A percentile compares a stretch with the other conserved stretches of the same genome.
These are phyloP conservation scores for Bombus huntii DNA, from an alignment of 1,140 invertebrate species.

Conservation along the genomic window DNA sequence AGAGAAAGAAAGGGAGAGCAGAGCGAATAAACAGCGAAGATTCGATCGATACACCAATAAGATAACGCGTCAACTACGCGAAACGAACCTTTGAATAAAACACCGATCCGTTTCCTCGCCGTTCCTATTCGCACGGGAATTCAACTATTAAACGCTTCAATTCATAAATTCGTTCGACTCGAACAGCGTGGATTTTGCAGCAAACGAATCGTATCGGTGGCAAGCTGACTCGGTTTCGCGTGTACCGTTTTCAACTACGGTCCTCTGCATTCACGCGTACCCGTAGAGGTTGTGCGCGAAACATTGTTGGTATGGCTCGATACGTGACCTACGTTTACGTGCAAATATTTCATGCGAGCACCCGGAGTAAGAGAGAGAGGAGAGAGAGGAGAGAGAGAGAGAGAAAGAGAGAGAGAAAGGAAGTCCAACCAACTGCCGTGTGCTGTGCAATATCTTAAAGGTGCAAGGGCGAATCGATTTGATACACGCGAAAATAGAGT, in stretches of 20 bases:
- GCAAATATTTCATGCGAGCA: slow-evolving; percentile 34
- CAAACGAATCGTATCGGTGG: neutral
- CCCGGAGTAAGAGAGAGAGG: too few relatives aligned
- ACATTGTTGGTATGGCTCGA: slow-evolving; percentile 11
- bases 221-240: neutral
- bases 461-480: slow-evolving; percentile 48
- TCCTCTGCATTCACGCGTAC: neutral
- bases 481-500: slow-evolving; percentile 27
- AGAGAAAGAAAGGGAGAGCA: neutral
- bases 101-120: neutral
- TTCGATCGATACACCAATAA: slow-evolving; percentile 6
- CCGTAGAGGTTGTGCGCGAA: slow-evolving; percentile 20
- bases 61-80: neutral
- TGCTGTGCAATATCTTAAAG: slow-evolving; percentile 19
- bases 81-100: neutral
- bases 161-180: slow-evolving; percentile 19
- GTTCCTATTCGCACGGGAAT: neutral
- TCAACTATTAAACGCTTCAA: neutral
- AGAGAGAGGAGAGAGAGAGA: neutral
- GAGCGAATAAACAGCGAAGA: neutral
- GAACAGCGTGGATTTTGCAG: neutral
- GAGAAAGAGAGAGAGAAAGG: neutral
- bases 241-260: neutral
- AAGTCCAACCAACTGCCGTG: neutral
- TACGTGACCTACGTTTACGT: slow-evolving; percentile 31